phyloP scores from a whole-genome alignment of 2,113 vertebrate species.

The Rostratula benghalensis region DNA sequence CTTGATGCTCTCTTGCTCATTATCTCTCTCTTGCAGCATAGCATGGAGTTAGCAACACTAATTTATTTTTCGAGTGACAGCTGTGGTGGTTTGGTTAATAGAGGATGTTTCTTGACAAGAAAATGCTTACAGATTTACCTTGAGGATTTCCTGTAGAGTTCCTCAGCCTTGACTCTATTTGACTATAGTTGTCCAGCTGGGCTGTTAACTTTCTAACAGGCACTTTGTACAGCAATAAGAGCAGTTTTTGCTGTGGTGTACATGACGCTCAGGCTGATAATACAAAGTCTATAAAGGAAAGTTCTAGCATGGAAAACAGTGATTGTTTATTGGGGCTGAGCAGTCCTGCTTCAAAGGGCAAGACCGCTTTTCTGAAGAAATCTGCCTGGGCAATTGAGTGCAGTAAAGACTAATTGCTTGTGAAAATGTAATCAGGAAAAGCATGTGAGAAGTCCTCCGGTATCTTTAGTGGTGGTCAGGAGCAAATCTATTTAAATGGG shows the following conservation, averaged over 20 bases:
- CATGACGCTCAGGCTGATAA: background rate
- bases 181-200: background rate
- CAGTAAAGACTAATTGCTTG: background rate
- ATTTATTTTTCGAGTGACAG: background rate
- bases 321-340: background rate
- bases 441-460: background rate
- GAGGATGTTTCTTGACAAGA: background rate
- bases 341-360: background rate
- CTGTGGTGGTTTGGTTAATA: background rate
- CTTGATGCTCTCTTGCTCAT: background rate
- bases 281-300: rapidly evolving
- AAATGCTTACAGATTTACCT: background rate
- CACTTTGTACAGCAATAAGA: background rate
- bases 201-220: background rate
- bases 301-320: background rate
- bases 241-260: background rate
- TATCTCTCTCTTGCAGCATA: background rate
- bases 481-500: background rate
- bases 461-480: background rate
- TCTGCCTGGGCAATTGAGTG: background rate
- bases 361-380: background rate
- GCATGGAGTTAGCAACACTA: rapidly evolving
- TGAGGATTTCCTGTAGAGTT: background rate
- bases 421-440: background rate
- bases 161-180: background rate